Evolutionary conservation across 1,140 invertebrate genomes (phyloP), one percentile per base, ranked within the genome.

Genomic region (Drosophila virilis): DNA sequence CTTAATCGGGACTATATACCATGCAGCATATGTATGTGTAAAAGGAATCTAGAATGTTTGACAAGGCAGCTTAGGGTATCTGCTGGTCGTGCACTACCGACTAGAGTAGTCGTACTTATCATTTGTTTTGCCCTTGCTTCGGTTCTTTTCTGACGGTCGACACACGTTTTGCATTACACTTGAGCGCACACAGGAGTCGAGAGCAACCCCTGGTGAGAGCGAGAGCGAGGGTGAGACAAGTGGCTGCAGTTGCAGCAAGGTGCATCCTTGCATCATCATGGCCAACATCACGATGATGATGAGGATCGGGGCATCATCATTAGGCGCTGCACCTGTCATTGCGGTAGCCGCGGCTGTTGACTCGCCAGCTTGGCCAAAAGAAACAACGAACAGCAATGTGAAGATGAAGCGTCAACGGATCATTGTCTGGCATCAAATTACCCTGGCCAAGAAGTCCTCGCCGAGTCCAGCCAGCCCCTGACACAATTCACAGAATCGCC

Each of bases 391-490:
- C 10, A 15, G 12, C 12, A 8, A 17, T 15, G 17, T 40, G 9
- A 76, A 82, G 82, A 86, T 86, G 78, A 80, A 67, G 72, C 68
- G 73, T 72, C 62, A 77, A 72, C 78, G 82, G 82, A 86, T 88
- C 83, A 83, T 83, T 88, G 83, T 65, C 73, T 79, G 62, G 80
- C 66, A 77, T 88, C 84, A 78, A 78, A 76, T 88, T 89, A 88
- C 77, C 48, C 35, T n/a, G 51, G 40, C 57, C 54, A 28, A 22
- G n/a, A 58, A 42, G 62, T 33, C 46, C 40, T 37, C 58, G 40
- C 50, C 28, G n/a, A 28, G 40, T 42, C 50, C 48, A 38, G 55
- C 40, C 54, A 42, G 54, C 57, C 46, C 72, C 52, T 37, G 46
- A 58, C 62, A 77, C 73, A 67, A 72, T 83, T 83, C 72, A 72